Conservation (phyloP, 2,797 vertebrate genomes). For the Lerista edwardsae region DNA sequence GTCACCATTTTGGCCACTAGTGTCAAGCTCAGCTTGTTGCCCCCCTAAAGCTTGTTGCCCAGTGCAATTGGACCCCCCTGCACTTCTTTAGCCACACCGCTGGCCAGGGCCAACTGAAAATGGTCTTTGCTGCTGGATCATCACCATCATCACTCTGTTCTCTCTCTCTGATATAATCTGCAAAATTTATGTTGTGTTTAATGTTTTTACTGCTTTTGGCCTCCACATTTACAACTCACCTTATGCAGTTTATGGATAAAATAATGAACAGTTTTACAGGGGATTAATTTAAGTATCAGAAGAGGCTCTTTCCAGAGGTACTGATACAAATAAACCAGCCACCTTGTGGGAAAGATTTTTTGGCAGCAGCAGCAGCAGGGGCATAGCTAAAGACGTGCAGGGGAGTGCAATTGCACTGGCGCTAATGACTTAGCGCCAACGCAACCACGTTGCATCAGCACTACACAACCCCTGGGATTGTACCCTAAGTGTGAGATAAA, state of each 20-base stretch:
- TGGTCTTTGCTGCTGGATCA: not conserved
- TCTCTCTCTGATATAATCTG: constrained; percentile 38
- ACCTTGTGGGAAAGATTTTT: not conserved
- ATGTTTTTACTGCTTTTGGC: constrained; percentile 27
- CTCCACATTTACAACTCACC: constrained; percentile 18
- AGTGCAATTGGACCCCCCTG: too few relatives aligned
- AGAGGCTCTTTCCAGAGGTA: constrained; percentile 22
- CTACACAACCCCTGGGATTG: too few relatives aligned
- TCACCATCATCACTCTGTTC: constrained; percentile 1
- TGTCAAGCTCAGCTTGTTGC: too few relatives aligned
- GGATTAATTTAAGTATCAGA: constrained; percentile 52
- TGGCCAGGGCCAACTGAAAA: not conserved
- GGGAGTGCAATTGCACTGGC: too few relatives aligned
- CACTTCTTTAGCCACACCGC: too few relatives aligned
- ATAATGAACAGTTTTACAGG: constrained; percentile 56
- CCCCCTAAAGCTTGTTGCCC: too few relatives aligned
- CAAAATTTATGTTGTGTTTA: constrained; percentile 17
- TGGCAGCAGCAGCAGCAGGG: not conserved
- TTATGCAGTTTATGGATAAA: constrained; percentile 48
- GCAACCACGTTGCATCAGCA: too few relatives aligned
- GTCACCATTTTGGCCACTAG: too few relatives aligned
- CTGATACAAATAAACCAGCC: constrained; percentile 17
- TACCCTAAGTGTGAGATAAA: too few relatives aligned
- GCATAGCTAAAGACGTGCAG: too few relatives aligned
- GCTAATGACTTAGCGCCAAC: too few relatives aligned